These are phyloP conservation scores for Acrocephalus scirpaceus DNA, from an alignment of 2,797 vertebrate genomes.

Conservation along the genomic window DNA sequence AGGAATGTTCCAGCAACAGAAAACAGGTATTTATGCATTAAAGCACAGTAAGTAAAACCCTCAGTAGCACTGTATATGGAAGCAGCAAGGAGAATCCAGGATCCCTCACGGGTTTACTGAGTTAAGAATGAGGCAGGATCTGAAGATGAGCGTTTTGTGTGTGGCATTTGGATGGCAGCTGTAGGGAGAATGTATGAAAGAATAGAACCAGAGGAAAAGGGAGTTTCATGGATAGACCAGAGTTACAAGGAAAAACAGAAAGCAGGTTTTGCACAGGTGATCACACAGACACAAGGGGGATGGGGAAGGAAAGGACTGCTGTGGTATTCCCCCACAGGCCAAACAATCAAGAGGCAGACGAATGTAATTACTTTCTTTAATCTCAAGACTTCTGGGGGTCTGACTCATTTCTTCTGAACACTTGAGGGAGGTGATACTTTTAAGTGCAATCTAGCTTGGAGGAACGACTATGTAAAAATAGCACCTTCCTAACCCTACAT, in stretches of 20 bases:
- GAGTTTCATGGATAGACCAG: neutral
- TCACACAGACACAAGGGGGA: neutral
- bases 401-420: constrained; percentile 13
- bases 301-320: neutral
- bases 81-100: neutral
- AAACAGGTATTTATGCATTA: neutral
- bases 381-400: neutral
- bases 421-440: constrained; percentile 20
- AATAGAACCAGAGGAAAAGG: neutral
- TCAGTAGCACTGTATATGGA: neutral
- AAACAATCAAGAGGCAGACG: constrained; percentile 25
- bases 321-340: constrained; percentile 22
- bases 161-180: neutral
- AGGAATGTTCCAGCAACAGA: neutral
- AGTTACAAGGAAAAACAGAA: neutral
- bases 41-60: neutral
- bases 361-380: constrained; percentile 42
- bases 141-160: neutral
- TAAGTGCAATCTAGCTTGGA: constrained; percentile 26
- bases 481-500: constrained; percentile 4
- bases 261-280: constrained; percentile 17
- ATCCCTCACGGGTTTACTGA: neutral
- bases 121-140: neutral
- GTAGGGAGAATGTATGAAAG: neutral
- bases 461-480: constrained; percentile 25